A percentile compares a stretch with the other conserved stretches of the same genome.
Conservation (phyloP, 2,113 vertebrate species). For the Glaucidium brasilianum region DNA sequence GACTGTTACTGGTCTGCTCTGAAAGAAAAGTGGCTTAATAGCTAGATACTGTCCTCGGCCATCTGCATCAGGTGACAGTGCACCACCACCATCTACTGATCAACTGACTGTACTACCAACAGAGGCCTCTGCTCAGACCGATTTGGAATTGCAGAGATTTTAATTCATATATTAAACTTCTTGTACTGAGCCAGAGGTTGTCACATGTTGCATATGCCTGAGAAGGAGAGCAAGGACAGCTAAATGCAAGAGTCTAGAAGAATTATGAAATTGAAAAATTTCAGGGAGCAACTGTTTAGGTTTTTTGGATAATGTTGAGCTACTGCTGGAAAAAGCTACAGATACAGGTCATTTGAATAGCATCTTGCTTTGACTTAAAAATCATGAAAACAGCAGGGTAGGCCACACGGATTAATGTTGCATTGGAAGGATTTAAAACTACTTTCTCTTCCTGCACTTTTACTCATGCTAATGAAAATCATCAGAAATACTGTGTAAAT, state of each 20-base stretch:
- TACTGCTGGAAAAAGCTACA: neutral
- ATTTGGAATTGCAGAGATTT: neutral
- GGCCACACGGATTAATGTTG: neutral
- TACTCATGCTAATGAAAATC: neutral
- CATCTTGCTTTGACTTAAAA: neutral
- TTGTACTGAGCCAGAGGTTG: neutral
- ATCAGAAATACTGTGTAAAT: neutral
- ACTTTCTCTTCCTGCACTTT: neutral
- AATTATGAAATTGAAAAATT: neutral
- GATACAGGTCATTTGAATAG: neutral
- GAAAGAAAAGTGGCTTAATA: neutral
- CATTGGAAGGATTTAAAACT: neutral
- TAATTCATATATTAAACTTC: neutral
- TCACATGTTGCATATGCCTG: neutral
- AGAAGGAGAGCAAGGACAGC: neutral
- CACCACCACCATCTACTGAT: slow-evolving; percentile 60
- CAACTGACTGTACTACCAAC: neutral
- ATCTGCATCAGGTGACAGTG: neutral
- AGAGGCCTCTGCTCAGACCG: fast-evolving
- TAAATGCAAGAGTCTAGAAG: neutral
- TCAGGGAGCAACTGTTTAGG: neutral
- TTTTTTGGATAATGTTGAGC: neutral
- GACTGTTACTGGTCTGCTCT: neutral
- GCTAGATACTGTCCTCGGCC: neutral
- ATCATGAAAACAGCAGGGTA: neutral